Base-by-base conservation (phyloP, 1,140 invertebrate genomes). In the Lethocerus indicus region DNA sequence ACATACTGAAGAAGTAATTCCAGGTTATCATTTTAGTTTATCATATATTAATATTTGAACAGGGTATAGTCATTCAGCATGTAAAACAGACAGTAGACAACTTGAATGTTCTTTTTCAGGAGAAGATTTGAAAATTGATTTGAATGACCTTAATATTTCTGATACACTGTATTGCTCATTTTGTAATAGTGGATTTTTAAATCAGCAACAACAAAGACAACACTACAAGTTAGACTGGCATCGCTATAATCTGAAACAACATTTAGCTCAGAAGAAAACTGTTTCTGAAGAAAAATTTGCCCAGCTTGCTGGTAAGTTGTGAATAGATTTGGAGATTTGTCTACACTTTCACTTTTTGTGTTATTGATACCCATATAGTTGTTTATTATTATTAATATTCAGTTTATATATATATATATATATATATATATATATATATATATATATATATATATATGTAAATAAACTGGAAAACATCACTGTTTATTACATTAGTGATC, bases 221-320 rank as follows among this genome's bases (percentile, higher is more conserved):
- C 89, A 93, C 64, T 93, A 90, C 60, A 88, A 88, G 67, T 78
- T 80, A 1, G 89, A 93, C 63, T 96, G 90, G 90, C 91, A 96
- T 64, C 74, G 88, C 29, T 97, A 97, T 61, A 98, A 98, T 70
- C 73, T 96, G 35, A 97, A 96, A 64, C 71, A 93, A 52, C 92
- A 92, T 71, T 79, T 96, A 9, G 84, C 80, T 1, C 77, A 85
- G 39, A 67, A 94, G 49, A 79, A 83, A 14, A 80, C 88, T 3
- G 75, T 95, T 0, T 79, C 81, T 1, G 71, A 76, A 2, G 87
- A 92, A 60, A 81, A 85, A 52, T 96, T 92, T 65, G 73, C 82
- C 55, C 72, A 74, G 24, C 42, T 59, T 43, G 53, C 55, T 44
- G 56, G 57, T 57, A 50, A 27, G 20, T n/a, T n/a, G n/a, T n/a